A percentile compares a stretch with the other conserved stretches of the same genome.
Evolutionary conservation across 1,140 invertebrate genomes (phyloP).

Genomic region (Tribolium castaneum): DNA sequence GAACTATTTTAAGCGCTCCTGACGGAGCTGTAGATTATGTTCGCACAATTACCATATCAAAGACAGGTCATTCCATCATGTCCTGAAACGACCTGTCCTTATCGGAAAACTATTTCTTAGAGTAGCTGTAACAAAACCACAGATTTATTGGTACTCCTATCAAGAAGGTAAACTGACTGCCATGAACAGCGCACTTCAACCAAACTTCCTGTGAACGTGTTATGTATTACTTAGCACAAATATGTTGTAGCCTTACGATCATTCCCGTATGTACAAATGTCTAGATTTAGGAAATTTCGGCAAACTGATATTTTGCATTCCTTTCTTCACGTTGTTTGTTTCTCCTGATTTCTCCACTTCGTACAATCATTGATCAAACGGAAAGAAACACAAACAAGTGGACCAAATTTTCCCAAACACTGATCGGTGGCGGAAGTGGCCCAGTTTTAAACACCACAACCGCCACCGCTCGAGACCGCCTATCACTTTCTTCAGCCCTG

Average conservation of each 20-base stretch:
- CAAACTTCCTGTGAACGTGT: slow-evolving; percentile 10
- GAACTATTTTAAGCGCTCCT: not conserved
- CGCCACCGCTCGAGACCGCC: not conserved
- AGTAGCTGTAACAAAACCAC: not conserved
- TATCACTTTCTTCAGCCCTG: not conserved
- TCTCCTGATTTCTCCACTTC: not conserved
- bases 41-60: slow-evolving; percentile 30
- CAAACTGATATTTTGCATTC: slow-evolving; percentile 1
- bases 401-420: slow-evolving; percentile 25
- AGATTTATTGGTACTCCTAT: not conserved
- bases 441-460: not conserved
- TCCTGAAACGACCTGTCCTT: slow-evolving; percentile 2
- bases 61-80: slow-evolving; percentile 9
- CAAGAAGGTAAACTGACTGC: not conserved
- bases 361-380: slow-evolving; percentile 11
- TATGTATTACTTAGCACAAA: slow-evolving; percentile 21
- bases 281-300: slow-evolving; percentile 8
- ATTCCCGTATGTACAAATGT: slow-evolving; percentile 25
- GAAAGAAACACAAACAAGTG: slow-evolving; percentile 4
- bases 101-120: not conserved
- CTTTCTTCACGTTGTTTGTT: not conserved
- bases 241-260: slow-evolving; percentile 30
- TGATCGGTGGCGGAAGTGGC: not conserved
- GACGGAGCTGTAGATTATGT: not conserved
- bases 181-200: slow-evolving; percentile 11